Conservation (phyloP, 2,797 vertebrate species). For the Adrianichthys oophorus region DNA sequence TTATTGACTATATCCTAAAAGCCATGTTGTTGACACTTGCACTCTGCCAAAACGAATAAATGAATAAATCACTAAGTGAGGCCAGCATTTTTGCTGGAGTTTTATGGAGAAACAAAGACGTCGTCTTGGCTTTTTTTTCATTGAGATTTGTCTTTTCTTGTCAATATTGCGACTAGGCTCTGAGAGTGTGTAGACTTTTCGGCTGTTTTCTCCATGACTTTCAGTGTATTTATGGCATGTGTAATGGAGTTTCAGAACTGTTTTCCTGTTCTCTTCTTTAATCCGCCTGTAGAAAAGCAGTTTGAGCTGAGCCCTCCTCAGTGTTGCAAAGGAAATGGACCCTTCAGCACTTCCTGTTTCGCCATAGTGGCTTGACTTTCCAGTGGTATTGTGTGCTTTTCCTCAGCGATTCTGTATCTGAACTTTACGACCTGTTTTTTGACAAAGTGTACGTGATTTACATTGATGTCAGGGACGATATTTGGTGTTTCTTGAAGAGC, state of each 20-base stretch:
- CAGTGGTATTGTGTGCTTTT: slow-evolving; percentile 72
- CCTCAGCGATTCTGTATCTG: slow-evolving; percentile 74
- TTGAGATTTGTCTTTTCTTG: slow-evolving; percentile 40
- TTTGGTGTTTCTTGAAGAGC: slow-evolving; percentile 63
- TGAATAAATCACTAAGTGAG: slow-evolving; percentile 67
- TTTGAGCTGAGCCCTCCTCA: slow-evolving; percentile 53
- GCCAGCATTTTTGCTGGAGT: slow-evolving; percentile 49
- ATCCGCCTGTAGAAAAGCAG: slow-evolving; percentile 71
- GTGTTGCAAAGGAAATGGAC: slow-evolving; percentile 72
- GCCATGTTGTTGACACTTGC: slow-evolving; percentile 72
- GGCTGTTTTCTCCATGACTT: slow-evolving; percentile 60
- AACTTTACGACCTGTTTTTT: slow-evolving; percentile 64
- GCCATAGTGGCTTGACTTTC: slow-evolving; percentile 72
- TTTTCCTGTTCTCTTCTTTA: slow-evolving; percentile 66
- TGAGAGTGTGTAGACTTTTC: slow-evolving; percentile 51
- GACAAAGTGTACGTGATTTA: slow-evolving; percentile 77
- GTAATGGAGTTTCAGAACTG: slow-evolving; percentile 56
- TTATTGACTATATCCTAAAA: slow-evolving; percentile 64
- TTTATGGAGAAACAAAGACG: slow-evolving; percentile 48
- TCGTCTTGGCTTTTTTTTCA: slow-evolving; percentile 31
- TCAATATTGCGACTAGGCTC: slow-evolving; percentile 56
- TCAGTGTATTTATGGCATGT: slow-evolving; percentile 73
- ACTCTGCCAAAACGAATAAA: slow-evolving; percentile 74
- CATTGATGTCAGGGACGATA: slow-evolving; percentile 79
- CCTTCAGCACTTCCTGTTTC: slow-evolving; percentile 68